Conservation (phyloP, 1,140 invertebrate species). For the Thaumatotibia leucotreta region DNA sequence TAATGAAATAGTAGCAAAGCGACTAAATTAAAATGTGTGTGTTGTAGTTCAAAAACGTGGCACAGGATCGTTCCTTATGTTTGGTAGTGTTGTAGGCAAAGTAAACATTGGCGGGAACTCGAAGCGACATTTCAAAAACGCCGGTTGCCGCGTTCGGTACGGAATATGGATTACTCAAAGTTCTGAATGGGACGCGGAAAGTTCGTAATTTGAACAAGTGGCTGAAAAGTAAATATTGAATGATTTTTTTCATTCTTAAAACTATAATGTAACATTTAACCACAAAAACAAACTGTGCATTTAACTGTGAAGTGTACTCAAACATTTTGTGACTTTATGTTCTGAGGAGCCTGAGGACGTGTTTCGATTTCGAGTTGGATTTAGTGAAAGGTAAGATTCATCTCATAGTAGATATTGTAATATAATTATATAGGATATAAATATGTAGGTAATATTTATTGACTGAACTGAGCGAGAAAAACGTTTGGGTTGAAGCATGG, state of each 20-base stretch:
- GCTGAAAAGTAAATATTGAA: not conserved
- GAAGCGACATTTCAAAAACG: conserved; percentile 6
- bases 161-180: not conserved
- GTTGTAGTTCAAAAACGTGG: not conserved
- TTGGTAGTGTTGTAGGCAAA: not conserved
- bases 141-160: not conserved
- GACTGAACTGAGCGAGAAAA: too few species aligned
- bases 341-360: not conserved
- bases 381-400: not conserved
- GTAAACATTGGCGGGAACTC: conserved; percentile 8
- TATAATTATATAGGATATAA: too few species aligned
- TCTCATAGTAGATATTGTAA: too few species aligned
- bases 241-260: not conserved
- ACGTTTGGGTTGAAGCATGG: too few species aligned
- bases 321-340: not conserved
- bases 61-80: not conserved
- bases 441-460: too few species aligned
- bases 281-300: too few species aligned
- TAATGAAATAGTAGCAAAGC: not conserved
- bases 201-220: conserved; percentile 13
- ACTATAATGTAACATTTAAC: not conserved
- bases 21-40: not conserved
- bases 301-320: not conserved
- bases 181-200: not conserved
- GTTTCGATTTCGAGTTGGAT: not conserved